Percentiles rank a stretch among this genome's conserved stretches.
Conservation (phyloP, 2,797 vertebrate genomes). For the Trachurus trachurus region DNA sequence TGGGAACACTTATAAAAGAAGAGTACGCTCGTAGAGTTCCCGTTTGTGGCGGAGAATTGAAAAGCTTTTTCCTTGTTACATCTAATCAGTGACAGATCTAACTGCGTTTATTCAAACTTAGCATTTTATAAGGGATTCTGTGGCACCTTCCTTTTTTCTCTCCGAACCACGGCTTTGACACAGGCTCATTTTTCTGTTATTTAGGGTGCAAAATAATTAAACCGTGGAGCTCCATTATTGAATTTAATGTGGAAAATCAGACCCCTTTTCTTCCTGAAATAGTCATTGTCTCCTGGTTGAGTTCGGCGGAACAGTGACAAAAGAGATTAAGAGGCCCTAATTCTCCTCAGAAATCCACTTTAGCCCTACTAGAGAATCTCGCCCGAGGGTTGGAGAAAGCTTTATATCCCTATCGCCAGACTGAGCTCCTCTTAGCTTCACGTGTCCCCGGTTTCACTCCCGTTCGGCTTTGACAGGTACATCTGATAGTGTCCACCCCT, state of each 20-base stretch:
- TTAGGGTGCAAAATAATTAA: slow-evolving; percentile 65
- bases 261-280: slow-evolving; percentile 47
- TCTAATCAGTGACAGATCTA: slow-evolving; percentile 11
- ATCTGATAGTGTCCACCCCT: slow-evolving; percentile 59
- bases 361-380: slow-evolving; percentile 72
- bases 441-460: slow-evolving; percentile 43
- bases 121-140: slow-evolving; percentile 7
- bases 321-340: slow-evolving; percentile 79
- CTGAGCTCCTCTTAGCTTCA: slow-evolving; percentile 57
- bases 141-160: slow-evolving; percentile 1
- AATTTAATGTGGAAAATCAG: slow-evolving; percentile 74
- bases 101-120: not conserved
- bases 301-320: slow-evolving; percentile 68
- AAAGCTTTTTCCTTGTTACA: slow-evolving; percentile 12
- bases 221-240: slow-evolving; percentile 56
- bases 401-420: slow-evolving; percentile 63
- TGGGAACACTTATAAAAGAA: slow-evolving; percentile 11
- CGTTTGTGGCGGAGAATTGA: not conserved
- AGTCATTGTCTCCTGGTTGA: slow-evolving; percentile 72
- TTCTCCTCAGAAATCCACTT: slow-evolving; percentile 82
- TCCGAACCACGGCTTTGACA: slow-evolving; percentile 6
- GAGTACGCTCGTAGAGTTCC: not conserved
- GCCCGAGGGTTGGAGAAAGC: slow-evolving; percentile 70
- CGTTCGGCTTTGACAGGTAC: slow-evolving; percentile 57
- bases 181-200: slow-evolving; percentile 55